These are phyloP conservation scores for Bagarius yarrelli DNA, from an alignment of 2,113 vertebrate species.

Conservation along the genomic window DNA sequence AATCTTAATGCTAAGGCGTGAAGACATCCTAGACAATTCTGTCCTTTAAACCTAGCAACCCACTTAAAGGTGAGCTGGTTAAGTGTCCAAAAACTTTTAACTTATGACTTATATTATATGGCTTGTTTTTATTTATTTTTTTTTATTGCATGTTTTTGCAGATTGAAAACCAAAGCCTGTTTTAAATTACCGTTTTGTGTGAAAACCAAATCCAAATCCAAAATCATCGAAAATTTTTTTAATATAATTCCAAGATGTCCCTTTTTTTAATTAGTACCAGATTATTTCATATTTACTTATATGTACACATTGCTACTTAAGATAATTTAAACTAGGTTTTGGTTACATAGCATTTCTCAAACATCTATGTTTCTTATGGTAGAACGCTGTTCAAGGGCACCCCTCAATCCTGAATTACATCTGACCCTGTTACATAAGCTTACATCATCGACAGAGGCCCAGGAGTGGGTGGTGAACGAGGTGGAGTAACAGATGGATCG, in stretches of 20 bases:
- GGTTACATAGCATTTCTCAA: neutral
- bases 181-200: neutral
- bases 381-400: constrained; percentile 24
- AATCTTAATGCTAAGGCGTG: no score
- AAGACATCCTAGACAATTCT: no score
- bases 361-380: neutral
- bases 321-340: constrained; percentile 4
- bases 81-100: no score
- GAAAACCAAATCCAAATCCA: neutral
- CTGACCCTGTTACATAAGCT: constrained; percentile 46
- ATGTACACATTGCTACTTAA: neutral
- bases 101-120: no score
- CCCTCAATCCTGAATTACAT: constrained; percentile 37
- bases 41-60: no score
- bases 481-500: constrained; percentile 29
- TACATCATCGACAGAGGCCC: constrained; percentile 49
- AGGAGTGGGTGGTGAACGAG: constrained; percentile 23
- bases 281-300: neutral
- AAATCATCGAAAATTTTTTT: no score
- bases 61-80: no score
- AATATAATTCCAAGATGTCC: neutral
- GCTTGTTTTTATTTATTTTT: no score
- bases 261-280: neutral
- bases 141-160: neutral
- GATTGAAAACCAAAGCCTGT: neutral